Evolutionary conservation across 2,797 vertebrate genomes (phyloP).

Genomic region (Tragopan temminckii): DNA sequence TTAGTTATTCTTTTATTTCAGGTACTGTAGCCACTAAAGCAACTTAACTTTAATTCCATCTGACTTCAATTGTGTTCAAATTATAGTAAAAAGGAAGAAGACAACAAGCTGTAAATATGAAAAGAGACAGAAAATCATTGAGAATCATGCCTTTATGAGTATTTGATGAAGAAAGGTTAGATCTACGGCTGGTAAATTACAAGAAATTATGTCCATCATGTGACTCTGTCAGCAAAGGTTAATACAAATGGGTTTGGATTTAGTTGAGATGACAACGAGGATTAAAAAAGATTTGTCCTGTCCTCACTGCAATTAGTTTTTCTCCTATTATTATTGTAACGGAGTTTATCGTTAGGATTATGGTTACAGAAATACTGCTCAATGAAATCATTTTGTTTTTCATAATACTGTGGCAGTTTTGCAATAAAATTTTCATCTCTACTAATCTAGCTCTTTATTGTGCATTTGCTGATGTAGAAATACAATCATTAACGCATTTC

Average conservation of each 20-base stretch:
- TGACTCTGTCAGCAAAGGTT: constrained; percentile 94
- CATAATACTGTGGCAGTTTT: constrained; percentile 60
- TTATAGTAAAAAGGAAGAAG: constrained; percentile 90
- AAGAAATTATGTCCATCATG: constrained; percentile 90
- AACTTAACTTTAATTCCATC: constrained; percentile 91
- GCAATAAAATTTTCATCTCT: constrained; percentile 79
- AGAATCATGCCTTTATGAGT: constrained; percentile 97
- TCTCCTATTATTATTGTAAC: constrained; percentile 82
- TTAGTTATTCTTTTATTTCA: constrained; percentile 71
- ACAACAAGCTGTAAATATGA: constrained; percentile 97
- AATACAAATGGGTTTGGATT: constrained; percentile 91
- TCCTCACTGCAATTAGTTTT: constrained; percentile 87
- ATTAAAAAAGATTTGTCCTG: constrained; percentile 90
- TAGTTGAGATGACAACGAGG: constrained; percentile 88
- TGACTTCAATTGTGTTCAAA: constrained; percentile 92
- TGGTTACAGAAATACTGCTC: constrained; percentile 51
- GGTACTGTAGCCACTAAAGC: constrained; percentile 78
- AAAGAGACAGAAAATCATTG: constrained; percentile 99
- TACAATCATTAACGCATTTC: constrained; percentile 69
- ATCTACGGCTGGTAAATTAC: constrained; percentile 95
- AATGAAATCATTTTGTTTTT: constrained; percentile 70
- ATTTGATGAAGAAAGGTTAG: constrained; percentile 95
- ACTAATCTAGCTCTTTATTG: constrained; percentile 79
- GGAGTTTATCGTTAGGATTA: constrained; percentile 78
- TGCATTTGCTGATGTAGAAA: constrained; percentile 57